Conservation (phyloP, 1,140 invertebrate species). For the Palaemon carinicauda region DNA sequence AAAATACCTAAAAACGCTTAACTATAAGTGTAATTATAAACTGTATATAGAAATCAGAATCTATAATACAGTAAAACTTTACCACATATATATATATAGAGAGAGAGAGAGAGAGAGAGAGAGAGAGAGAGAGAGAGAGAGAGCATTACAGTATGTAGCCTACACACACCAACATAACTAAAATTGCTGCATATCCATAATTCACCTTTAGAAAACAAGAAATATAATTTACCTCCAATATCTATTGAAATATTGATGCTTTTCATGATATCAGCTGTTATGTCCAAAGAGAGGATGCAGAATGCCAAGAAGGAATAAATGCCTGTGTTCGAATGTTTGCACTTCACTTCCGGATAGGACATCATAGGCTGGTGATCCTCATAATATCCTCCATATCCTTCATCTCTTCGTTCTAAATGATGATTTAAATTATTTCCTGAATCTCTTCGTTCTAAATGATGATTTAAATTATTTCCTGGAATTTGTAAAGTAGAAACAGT, state of each 20-base stretch:
- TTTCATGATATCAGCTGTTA: conserved; percentile 37
- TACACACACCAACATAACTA: not conserved
- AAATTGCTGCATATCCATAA: not conserved
- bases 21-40: too few relatives aligned
- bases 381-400: not conserved
- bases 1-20: too few relatives aligned
- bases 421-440: not conserved
- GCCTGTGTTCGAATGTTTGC: conserved; percentile 30
- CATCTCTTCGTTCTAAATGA: not conserved
- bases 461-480: not conserved
- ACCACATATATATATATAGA: not conserved
- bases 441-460: not conserved
- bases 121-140: too few relatives aligned
- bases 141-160: too few relatives aligned
- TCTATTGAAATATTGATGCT: conserved; percentile 34
- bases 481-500: too few relatives aligned
- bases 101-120: too few relatives aligned
- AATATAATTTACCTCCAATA: not conserved
- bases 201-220: not conserved
- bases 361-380: too few relatives aligned
- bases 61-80: not conserved
- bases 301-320: conserved; percentile 40
- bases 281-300: conserved; percentile 34
- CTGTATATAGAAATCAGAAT: too few relatives aligned
- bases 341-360: conserved; percentile 29